Evolutionary conservation across 1,140 invertebrate genomes (phyloP).

Genomic region (Bombus ignitus): DNA sequence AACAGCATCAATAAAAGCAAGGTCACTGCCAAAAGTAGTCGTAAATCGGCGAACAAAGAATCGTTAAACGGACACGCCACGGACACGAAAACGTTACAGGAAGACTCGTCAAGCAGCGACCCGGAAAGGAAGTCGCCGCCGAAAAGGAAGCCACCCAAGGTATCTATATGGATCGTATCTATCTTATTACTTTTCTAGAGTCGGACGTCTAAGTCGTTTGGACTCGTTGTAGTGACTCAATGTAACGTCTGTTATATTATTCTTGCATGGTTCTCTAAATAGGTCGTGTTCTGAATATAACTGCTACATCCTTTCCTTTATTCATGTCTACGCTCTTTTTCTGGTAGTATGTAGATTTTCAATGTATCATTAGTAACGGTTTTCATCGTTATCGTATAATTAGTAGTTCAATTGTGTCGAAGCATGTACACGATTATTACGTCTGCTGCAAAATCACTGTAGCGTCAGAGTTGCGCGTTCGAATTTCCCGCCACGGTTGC

Average conservation of each 20-base stretch:
- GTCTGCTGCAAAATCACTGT: not conserved
- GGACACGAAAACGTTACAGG: slow-evolving; percentile 83
- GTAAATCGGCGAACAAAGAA: slow-evolving; percentile 78
- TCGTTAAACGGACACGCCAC: slow-evolving; percentile 85
- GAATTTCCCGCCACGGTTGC: not conserved
- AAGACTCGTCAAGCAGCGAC: slow-evolving; percentile 90
- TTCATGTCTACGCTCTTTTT: not conserved
- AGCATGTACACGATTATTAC: not conserved
- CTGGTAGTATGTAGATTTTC: not conserved
- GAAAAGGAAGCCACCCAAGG: slow-evolving; percentile 89
- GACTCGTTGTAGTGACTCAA: not conserved
- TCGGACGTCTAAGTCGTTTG: not conserved
- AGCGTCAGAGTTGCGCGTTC: not conserved
- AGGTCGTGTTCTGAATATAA: not conserved
- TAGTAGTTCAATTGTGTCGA: no score
- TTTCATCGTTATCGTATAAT: not conserved
- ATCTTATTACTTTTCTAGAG: slow-evolving; percentile 6
- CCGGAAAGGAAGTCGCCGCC: slow-evolving; percentile 87
- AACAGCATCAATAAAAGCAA: slow-evolving; percentile 89
- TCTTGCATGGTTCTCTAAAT: not conserved
- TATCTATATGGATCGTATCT: slow-evolving; percentile 77
- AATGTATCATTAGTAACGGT: not conserved
- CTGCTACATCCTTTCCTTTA: not conserved
- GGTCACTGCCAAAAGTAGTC: slow-evolving; percentile 74
- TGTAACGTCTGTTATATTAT: not conserved